Evolutionary conservation across 2,888 invertebrate species (phyloP), one percentile per base, ranked within the genome.

Genomic region (Crossocerus cetratus): DNA sequence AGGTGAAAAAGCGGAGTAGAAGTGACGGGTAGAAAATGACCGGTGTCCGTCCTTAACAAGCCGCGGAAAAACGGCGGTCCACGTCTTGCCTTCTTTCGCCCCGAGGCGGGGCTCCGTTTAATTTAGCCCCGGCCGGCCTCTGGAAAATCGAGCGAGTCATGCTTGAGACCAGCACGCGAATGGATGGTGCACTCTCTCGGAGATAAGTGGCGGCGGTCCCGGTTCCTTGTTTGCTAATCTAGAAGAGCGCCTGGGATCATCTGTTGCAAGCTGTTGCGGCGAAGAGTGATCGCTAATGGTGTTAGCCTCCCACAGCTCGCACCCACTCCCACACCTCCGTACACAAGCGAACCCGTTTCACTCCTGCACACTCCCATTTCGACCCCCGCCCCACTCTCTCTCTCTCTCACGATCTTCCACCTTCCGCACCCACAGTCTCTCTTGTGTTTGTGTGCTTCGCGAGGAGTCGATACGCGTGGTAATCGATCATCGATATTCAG

Each of bases 211-310:
- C 76, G 76, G 81, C 74, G 73, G 72, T 78, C 72, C 78, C 69
- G 80, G 75, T 76, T 82, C 78, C 84, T 86, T 85, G 84, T 84
- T 86, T 86, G 85, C 84, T 87, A 86, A 87, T 87, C 85, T 85
- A 85, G 77, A 83, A 81, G 76, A 82, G 80, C 79, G 69, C 68
- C 69, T 69, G 67, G 80, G 82, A 86, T 86, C 86, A 86, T 86
- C 86, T 85, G 86, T 85, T 86, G 86, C 85, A 83, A 80, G 84
- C 78, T 82, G 83, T 82, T 86, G 84, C 68, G 80, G 82, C 74
- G 81, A 82, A 83, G 86, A 86, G 83, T 80, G 87, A 87, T 86
- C 85, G 81, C 80, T 87, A 86, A 87, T 87, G 85, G 85, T 78
- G 84, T 87, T 86, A 83, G 79, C 78, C 78, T 66, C 69, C 55